Conservation (phyloP, 2,797 vertebrate genomes). For the Acanthurus lineatus region DNA sequence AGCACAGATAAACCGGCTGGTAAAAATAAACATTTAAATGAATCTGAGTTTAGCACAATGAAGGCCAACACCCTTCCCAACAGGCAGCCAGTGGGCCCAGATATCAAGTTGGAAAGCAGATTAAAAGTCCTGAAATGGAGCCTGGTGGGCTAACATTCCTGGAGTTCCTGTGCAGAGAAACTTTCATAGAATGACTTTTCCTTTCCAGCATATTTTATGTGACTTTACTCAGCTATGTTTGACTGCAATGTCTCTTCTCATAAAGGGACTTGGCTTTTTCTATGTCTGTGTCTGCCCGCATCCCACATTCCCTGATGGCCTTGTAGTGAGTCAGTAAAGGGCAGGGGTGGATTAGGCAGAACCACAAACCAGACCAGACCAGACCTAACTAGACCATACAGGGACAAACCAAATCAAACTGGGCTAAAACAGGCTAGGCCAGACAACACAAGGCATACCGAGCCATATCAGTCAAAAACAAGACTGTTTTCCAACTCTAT, state of each 20-base stretch:
- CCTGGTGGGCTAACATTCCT: slow-evolving; percentile 57
- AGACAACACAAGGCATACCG: neutral
- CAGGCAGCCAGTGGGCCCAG: slow-evolving; percentile 19
- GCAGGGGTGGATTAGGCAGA: slow-evolving; percentile 31
- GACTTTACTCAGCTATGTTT: slow-evolving; percentile 46
- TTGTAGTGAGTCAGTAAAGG: slow-evolving; percentile 55
- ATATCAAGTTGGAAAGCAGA: slow-evolving; percentile 31
- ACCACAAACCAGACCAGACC: slow-evolving; percentile 11
- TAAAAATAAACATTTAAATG: slow-evolving; percentile 47
- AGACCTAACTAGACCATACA: neutral
- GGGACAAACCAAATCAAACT: slow-evolving; percentile 18
- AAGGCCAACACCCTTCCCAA: slow-evolving; percentile 7
- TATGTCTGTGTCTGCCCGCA: slow-evolving; percentile 25
- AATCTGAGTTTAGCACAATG: slow-evolving; percentile 17
- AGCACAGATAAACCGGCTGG: slow-evolving; percentile 45
- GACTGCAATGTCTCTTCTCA: slow-evolving; percentile 23
- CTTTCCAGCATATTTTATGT: slow-evolving; percentile 51
- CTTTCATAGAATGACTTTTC: slow-evolving; percentile 41
- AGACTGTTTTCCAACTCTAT: slow-evolving; percentile 10
- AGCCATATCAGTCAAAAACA: slow-evolving; percentile 12
- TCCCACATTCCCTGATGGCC: slow-evolving; percentile 47
- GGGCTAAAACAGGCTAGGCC: slow-evolving; percentile 1
- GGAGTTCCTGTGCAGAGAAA: slow-evolving; percentile 22
- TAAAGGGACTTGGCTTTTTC: slow-evolving; percentile 14
- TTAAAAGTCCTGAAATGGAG: slow-evolving; percentile 47